Base-by-base conservation (phyloP, 1,140 invertebrate genomes). In the Medauroidea extradentata region DNA sequence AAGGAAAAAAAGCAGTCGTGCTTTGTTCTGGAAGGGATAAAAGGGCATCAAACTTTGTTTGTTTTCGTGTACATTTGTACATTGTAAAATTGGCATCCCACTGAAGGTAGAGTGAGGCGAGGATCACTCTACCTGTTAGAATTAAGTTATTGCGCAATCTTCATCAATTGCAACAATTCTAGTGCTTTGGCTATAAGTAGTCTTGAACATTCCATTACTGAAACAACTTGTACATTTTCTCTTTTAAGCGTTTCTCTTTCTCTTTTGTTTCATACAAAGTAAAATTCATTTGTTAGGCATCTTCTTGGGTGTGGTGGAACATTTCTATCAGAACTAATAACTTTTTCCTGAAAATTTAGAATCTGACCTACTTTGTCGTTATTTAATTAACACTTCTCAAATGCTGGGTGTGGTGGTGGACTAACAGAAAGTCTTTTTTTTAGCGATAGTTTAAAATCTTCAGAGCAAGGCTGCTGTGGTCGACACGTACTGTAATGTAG, bases 401-500 rank as follows among this genome's bases (percentile, higher is more conserved):
- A 60, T 51, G 51, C 42, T 56, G 59, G 51, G 59, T 54, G 19
- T 60, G 59, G 59, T 60, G 59, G 53, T 60, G 59, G 59, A 56
- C 53, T 55, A 56, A 55, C 34, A 48, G 53, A 41, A 41, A 24
- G 11, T 34, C 29, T 34, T 34, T 34, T 34, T 34, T 34, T 34
- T 34, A 34, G 29, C 29, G 29, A 11, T 34, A 34, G 11, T 11
- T 7, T 34, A 39, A 41, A 39, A 55, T 24, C 53, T 34, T 4
- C 42, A 55, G 59, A 60, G 59, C 59, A 60, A 60, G 59, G 59
- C 53, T 60, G 53, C 59, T 60, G 59, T 60, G 59, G 59, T 60
- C 59, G 48, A 18, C 25, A 58, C 21, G 27, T 60, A 55, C 52
- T 56, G 49, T 60, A 60, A 56, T 57, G 56, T 57, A 60, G 59